Conservation (phyloP, 37 sponge, comb jelly and placozoan species). For the Halichondria panicea region DNA sequence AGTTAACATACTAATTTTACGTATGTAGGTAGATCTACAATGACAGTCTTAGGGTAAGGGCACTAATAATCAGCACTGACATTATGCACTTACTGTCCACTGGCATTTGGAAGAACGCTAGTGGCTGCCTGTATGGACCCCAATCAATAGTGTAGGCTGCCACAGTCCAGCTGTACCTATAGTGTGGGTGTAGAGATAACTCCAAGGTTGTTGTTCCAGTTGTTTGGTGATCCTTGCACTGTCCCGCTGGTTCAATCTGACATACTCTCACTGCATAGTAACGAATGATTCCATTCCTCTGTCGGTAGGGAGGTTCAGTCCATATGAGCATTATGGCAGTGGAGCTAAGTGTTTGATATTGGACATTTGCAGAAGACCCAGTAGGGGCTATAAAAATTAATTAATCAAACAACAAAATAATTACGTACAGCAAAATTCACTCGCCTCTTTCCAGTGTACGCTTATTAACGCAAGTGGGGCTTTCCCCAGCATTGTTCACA, state of each 20-base stretch:
- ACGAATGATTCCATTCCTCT: background rate
- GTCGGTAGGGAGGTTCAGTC: background rate
- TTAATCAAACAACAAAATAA: too few species aligned
- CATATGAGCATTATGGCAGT: background rate
- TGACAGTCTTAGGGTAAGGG: too few species aligned
- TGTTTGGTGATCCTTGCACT: background rate
- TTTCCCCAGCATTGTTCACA: too few species aligned
- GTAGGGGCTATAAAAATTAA: constrained; percentile 13
- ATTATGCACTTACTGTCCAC: too few species aligned
- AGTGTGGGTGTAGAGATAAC: constrained; percentile 7
- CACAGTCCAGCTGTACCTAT: background rate
- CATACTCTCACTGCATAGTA: background rate
- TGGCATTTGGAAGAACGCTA: too few species aligned
- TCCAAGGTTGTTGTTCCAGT: background rate
- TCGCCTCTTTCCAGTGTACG: background rate
- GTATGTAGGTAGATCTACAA: too few species aligned
- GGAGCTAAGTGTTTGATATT: background rate
- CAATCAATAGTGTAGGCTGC: constrained; percentile 20
- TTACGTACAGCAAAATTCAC: background rate
- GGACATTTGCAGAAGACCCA: constrained; percentile 3
- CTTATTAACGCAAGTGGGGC: background rate
- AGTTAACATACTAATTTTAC: too few species aligned
- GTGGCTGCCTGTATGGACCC: too few species aligned
- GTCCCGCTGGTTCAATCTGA: background rate
- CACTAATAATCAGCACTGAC: too few species aligned